These are phyloP conservation scores for Planococcus citri DNA, from an alignment of 1,140 invertebrate genomes.

Conservation along the genomic window DNA sequence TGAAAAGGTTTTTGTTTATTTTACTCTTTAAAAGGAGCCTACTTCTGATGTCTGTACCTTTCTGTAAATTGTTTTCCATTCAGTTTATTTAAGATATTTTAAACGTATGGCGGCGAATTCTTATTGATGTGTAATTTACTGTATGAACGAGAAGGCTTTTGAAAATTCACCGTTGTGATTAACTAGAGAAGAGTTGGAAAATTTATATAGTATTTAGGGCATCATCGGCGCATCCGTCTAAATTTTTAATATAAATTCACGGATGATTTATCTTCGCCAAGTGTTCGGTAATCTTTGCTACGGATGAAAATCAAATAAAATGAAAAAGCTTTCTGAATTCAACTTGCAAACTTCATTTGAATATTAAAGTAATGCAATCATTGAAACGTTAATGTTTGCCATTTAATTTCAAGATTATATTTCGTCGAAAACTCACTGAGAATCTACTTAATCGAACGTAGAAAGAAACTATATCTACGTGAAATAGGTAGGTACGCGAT, in stretches of 20 bases:
- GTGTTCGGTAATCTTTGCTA: not conserved
- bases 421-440: not conserved
- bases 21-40: not conserved
- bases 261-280: not conserved
- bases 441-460: too few relatives aligned
- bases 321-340: not conserved
- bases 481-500: too few relatives aligned
- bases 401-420: not conserved
- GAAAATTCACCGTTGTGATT: not conserved
- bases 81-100: not conserved
- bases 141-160: not conserved
- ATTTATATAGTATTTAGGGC: not conserved
- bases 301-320: slow-evolving; percentile 4
- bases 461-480: too few relatives aligned
- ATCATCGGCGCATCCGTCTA: not conserved
- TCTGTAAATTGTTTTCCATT: too few relatives aligned
- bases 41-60: not conserved
- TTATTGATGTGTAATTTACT: not conserved
- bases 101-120: not conserved
- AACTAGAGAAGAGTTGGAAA: not conserved
- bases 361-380: slow-evolving; percentile 8
- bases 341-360: slow-evolving; percentile 1
- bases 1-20: slow-evolving; percentile 3
- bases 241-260: slow-evolving; percentile 7
- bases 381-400: slow-evolving; percentile 3